Evolutionary conservation across 2,888 invertebrate genomes (phyloP).

Genomic region (Amiota communis): DNA sequence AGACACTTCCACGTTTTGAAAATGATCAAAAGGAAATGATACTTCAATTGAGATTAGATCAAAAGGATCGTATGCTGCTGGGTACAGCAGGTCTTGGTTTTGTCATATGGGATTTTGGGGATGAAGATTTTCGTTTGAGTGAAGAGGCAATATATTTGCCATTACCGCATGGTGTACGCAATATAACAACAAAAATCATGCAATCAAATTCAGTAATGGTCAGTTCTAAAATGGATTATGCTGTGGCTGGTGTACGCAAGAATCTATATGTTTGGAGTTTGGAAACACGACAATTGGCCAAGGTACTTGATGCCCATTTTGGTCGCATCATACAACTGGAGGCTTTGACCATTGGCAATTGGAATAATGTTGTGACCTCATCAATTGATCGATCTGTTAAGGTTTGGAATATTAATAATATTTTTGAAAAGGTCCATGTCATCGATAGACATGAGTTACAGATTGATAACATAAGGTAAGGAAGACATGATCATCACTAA

Average conservation of each 20-base stretch:
- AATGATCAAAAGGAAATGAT: slow-evolving; percentile 84
- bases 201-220: slow-evolving; percentile 93
- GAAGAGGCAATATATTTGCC: slow-evolving; percentile 79
- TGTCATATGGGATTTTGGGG: slow-evolving; percentile 84
- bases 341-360: slow-evolving; percentile 88
- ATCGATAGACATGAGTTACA: slow-evolving; percentile 96
- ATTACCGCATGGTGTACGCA: slow-evolving; percentile 89
- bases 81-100: slow-evolving; percentile 90
- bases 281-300: slow-evolving; percentile 85
- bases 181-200: slow-evolving; percentile 93
- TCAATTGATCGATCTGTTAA: slow-evolving; percentile 98
- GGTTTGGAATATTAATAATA: slow-evolving; percentile 99
- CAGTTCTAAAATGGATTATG: slow-evolving; percentile 91
- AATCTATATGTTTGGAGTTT: slow-evolving; percentile 96
- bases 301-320: slow-evolving; percentile 96
- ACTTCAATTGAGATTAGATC: slow-evolving; percentile 87
- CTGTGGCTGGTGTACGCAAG: slow-evolving; percentile 96
- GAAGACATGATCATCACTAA: background rate
- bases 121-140: slow-evolving; percentile 69
- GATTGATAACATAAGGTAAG: slow-evolving; percentile 91
- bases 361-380: slow-evolving; percentile 96
- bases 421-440: slow-evolving; percentile 96
- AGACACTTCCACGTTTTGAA: slow-evolving; percentile 78
- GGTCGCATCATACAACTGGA: slow-evolving; percentile 95
- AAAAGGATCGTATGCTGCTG: slow-evolving; percentile 85